phyloP scores from a whole-genome alignment of 1,140 invertebrate genomes.

The Apis mellifera region DNA sequence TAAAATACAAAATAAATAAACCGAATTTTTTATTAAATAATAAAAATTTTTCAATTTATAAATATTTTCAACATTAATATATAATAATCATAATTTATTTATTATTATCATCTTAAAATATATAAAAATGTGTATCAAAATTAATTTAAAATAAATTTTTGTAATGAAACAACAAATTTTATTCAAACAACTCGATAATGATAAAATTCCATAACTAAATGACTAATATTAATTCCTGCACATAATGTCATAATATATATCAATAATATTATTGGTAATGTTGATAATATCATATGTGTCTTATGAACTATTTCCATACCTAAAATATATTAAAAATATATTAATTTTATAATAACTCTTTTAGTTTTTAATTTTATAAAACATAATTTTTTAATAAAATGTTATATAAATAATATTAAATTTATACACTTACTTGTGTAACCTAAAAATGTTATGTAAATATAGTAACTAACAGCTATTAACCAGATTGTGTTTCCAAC shows the following conservation, averaged over 20 bases:
- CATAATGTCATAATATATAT: slow-evolving; percentile 91
- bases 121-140: neutral
- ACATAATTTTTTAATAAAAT: neutral
- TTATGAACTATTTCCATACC: slow-evolving; percentile 95
- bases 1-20: neutral
- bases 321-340: slow-evolving; percentile 80
- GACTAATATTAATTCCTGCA: slow-evolving; percentile 87
- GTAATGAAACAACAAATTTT: slow-evolving; percentile 15
- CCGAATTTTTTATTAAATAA: neutral
- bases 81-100: neutral
- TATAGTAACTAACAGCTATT: slow-evolving; percentile 94
- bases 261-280: slow-evolving; percentile 90
- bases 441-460: slow-evolving; percentile 99
- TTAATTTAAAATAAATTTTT: slow-evolving; percentile 28
- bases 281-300: slow-evolving; percentile 93
- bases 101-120: neutral
- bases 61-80: neutral
- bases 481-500: slow-evolving; percentile 98
- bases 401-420: neutral
- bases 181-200: slow-evolving; percentile 84
- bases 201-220: slow-evolving; percentile 91
- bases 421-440: slow-evolving; percentile 92
- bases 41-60: neutral
- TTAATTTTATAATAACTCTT: neutral
- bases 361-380: neutral